Evolutionary conservation across 1,140 invertebrate species (phyloP).

Genomic region (Callitettix versicolor): DNA sequence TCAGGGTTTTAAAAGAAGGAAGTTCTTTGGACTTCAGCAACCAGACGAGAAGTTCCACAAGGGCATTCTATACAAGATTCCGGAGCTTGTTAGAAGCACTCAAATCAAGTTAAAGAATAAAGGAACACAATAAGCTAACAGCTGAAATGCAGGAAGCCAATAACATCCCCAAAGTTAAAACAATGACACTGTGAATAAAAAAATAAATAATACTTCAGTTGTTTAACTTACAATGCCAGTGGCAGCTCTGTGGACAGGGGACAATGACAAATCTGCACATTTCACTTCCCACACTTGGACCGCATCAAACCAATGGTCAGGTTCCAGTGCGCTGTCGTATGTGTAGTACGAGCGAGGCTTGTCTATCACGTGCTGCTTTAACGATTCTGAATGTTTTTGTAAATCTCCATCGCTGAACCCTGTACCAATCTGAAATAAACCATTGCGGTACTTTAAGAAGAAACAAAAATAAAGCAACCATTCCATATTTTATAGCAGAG

Average conservation of each 20-base stretch:
- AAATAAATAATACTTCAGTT: too few relatives aligned
- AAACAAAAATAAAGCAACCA: too few relatives aligned
- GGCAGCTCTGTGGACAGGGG: conserved; percentile 86
- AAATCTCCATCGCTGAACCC: conserved; percentile 93
- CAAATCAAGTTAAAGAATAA: not conserved
- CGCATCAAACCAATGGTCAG: conserved; percentile 94
- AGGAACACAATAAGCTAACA: not conserved
- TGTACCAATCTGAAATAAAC: conserved; percentile 97
- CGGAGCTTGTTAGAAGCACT: too few relatives aligned
- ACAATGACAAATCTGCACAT: conserved; percentile 95
- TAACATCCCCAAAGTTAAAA: not conserved
- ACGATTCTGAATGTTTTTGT: conserved; percentile 59
- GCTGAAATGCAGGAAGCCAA: not conserved
- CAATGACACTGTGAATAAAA: conserved; percentile 2
- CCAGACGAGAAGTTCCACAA: too few relatives aligned
- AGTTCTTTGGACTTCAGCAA: too few relatives aligned
- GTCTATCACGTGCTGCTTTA: conserved; percentile 66
- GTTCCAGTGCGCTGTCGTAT: conserved; percentile 61
- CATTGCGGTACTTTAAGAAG: not conserved
- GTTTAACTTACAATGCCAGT: conserved; percentile 68
- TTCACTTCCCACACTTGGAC: conserved; percentile 96
- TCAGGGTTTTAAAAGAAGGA: too few relatives aligned
- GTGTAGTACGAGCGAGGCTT: conserved; percentile 78
- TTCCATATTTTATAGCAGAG: too few relatives aligned
- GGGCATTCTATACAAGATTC: too few relatives aligned